Percentiles rank a stretch among this genome's conserved stretches.
Evolutionary conservation across 2,888 invertebrate genomes (phyloP).

Genomic region (Napeogenes inachia): DNA sequence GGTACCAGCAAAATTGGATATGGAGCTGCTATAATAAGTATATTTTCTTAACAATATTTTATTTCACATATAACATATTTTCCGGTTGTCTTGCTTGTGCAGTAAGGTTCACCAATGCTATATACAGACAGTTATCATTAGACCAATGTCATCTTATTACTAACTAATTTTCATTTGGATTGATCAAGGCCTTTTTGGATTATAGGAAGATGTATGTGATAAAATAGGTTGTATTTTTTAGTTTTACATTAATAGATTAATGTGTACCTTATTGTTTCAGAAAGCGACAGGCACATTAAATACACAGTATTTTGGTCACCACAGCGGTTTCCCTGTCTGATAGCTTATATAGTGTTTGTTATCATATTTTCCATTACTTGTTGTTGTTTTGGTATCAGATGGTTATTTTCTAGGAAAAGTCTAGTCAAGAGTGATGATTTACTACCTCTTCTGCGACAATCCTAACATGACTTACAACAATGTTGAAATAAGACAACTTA

Average conservation of each 20-base stretch:
- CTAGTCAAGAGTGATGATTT: conserved; percentile 28
- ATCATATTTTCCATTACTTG: conserved; percentile 25
- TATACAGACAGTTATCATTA: too few species aligned
- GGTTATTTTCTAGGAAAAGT: conserved; percentile 25
- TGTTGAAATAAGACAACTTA: too few species aligned
- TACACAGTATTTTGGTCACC: conserved; percentile 90
- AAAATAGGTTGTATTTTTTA: too few species aligned
- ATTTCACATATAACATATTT: background rate
- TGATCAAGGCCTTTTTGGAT: too few species aligned
- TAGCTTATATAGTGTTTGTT: conserved; percentile 68
- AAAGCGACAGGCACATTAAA: conserved; percentile 75
- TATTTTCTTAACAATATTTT: conserved; percentile 25
- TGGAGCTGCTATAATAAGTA: conserved; percentile 89
- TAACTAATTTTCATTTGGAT: too few species aligned
- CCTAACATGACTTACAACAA: too few species aligned
- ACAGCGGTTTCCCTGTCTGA: conserved; percentile 80
- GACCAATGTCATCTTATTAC: too few species aligned
- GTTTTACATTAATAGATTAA: background rate
- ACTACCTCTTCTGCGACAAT: conserved; percentile 28
- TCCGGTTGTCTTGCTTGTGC: background rate
- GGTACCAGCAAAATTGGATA: conserved; percentile 91
- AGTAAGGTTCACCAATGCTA: background rate
- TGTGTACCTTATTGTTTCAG: conserved; percentile 64
- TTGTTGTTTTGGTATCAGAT: conserved; percentile 26
- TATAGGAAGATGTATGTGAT: too few species aligned